These are phyloP conservation scores for Sparus aurata DNA, from an alignment of 2,797 vertebrate species.

Conservation along the genomic window DNA sequence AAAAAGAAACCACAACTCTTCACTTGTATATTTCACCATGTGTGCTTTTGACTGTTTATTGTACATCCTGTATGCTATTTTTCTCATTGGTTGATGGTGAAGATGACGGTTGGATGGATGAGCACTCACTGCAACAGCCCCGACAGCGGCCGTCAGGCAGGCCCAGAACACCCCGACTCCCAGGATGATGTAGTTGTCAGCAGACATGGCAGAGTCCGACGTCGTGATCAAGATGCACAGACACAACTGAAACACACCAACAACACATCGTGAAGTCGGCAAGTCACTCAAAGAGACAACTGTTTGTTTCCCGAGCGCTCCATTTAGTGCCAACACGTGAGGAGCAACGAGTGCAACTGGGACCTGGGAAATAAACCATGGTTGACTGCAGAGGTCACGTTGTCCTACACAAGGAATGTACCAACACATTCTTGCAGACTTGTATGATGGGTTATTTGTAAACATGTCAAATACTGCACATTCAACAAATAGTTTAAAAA, in stretches of 20 bases:
- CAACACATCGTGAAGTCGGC: neutral
- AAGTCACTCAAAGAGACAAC: neutral
- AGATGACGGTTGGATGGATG: no score
- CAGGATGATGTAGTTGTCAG: conserved; percentile 82
- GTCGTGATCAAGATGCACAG: conserved; percentile 88
- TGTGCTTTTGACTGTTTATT: neutral
- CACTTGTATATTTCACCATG: neutral
- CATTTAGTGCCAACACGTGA: neutral
- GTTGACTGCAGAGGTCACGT: no score
- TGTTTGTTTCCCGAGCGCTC: neutral
- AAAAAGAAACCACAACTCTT: no score
- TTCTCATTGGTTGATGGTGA: neutral
- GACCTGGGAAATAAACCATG: neutral
- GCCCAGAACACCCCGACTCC: conserved; percentile 86
- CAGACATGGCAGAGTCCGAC: conserved; percentile 71
- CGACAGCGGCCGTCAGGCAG: conserved; percentile 83
- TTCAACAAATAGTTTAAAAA: neutral
- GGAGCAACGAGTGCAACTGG: neutral
- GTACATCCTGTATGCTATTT: neutral
- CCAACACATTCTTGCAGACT: neutral
- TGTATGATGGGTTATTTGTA: neutral
- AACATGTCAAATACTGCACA: neutral
- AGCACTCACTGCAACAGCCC: conserved; percentile 85
- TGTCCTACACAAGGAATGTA: neutral
- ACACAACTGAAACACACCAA: conserved; percentile 82